phyloP scores from a whole-genome alignment of 2,797 vertebrate genomes.

The Chelon labrosus region DNA sequence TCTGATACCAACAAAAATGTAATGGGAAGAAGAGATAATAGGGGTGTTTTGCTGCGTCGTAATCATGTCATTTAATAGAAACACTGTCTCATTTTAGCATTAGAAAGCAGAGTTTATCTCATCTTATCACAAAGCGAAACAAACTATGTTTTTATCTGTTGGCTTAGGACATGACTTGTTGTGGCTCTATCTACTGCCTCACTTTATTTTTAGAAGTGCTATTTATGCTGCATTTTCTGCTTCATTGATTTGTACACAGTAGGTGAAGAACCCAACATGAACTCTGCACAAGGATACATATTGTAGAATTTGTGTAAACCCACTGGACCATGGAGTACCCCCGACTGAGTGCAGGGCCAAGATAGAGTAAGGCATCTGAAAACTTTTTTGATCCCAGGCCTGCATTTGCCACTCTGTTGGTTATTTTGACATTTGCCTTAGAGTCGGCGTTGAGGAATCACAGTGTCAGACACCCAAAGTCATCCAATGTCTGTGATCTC shows the following conservation, averaged over 20 bases:
- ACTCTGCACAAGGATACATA: constrained; percentile 39
- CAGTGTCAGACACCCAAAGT: constrained; percentile 24
- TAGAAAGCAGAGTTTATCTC: constrained; percentile 24
- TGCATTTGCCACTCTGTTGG: constrained; percentile 4
- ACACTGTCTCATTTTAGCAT: constrained; percentile 24
- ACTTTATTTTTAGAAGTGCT: constrained; percentile 62
- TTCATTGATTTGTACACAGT: constrained; percentile 47
- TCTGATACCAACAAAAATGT: constrained; percentile 10
- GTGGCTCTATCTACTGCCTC: constrained; percentile 33
- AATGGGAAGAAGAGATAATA: constrained; percentile 1
- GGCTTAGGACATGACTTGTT: constrained; percentile 33
- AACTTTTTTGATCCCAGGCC: neutral
- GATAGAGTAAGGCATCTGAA: constrained; percentile 37
- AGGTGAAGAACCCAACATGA: constrained; percentile 46
- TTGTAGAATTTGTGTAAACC: constrained; percentile 49
- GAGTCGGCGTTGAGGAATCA: constrained; percentile 13
- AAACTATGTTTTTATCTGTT: constrained; percentile 35
- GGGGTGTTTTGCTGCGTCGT: constrained; percentile 10
- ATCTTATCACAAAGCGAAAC: constrained; percentile 38
- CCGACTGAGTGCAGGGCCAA: constrained; percentile 26
- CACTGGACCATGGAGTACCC: constrained; percentile 32
- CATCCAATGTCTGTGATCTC: constrained; percentile 41
- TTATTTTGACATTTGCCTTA: neutral
- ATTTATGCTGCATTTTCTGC: constrained; percentile 54
- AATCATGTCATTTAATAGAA: constrained; percentile 17